phyloP scores from a whole-genome alignment of 2,113 vertebrate species.

The Promerops cafer region DNA sequence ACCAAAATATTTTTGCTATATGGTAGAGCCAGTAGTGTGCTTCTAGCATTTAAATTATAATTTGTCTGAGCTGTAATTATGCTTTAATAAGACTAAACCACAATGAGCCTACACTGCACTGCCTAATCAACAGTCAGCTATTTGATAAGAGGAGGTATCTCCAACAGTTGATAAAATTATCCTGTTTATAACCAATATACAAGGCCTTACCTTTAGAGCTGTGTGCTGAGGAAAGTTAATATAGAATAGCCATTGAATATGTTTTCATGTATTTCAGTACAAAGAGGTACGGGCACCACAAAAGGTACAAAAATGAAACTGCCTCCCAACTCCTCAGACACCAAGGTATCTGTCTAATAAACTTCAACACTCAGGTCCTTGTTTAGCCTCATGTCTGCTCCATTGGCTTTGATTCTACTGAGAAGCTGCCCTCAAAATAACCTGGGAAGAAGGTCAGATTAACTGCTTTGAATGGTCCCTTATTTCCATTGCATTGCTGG shows the following conservation, averaged over 20 bases:
- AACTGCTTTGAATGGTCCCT: neutral
- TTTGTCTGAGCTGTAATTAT: slow-evolving; percentile 28
- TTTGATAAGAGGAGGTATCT: slow-evolving; percentile 9
- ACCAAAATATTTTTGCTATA: neutral
- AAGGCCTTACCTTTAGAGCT: neutral
- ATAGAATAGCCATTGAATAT: neutral
- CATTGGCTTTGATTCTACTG: neutral
- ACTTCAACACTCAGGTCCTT: neutral
- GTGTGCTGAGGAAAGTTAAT: neutral
- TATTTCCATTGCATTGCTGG: neutral
- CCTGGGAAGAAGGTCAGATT: neutral
- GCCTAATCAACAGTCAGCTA: slow-evolving; percentile 19
- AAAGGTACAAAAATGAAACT: neutral
- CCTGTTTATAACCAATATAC: neutral
- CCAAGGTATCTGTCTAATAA: neutral
- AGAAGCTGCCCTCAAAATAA: neutral
- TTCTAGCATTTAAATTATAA: neutral
- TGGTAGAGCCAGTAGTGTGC: neutral
- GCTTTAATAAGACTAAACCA: neutral
- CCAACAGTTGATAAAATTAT: neutral
- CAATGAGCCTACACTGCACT: neutral
- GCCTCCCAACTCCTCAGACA: neutral
- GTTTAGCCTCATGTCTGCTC: neutral
- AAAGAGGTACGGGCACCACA: neutral
- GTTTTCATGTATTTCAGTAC: neutral